Base-by-base conservation (phyloP, 2,113 vertebrate genomes). In the Ictalurus punctatus region DNA sequence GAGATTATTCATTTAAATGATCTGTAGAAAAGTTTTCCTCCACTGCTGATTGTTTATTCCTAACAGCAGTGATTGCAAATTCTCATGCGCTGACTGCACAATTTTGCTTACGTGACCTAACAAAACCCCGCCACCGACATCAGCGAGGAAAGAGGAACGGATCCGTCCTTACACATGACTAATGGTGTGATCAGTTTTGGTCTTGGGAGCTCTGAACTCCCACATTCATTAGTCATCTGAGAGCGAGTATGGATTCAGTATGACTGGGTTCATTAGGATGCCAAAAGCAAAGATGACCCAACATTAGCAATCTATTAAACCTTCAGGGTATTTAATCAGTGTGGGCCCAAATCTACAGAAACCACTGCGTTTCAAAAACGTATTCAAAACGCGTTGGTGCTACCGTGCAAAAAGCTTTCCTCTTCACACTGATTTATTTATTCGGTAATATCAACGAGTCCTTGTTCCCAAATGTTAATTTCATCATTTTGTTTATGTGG, bases 171-270 rank as follows among this genome's bases (percentile, higher is more conserved):
- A 85, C 56, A 34, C 44, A 85, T 85, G 65, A 85, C 63, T 85
- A 69, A 83, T 83, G 54, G 23, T 69, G 44, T 69, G 83, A 85
- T 85, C 83, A 69, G 83, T 85, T 85, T 69, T 85, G 65, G 83
- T 85, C 63, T 69, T 54, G 63, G 83, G 44, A 69, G 83, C 83
- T 85, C 44, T 54, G 27, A 85, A 54, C 44, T 69, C 83, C 83
- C 83, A 85, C 63, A 54, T 69, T 69, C 83, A 85, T 85, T 85
- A 85, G 61, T 85, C 83, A 69, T 48, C 83, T 52, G 63, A 85
- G 83, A 69, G 63, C 1, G 63, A 85, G 27, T 85, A 85, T 85
- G 44, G 61, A 85, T 85, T 85, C 63, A 30, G 63, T 85, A 69
- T 54, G 83, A 67, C 83, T 69, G 23, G 65, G 61, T 56, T 56